Evolutionary conservation across 2,797 vertebrate species (phyloP).

Genomic region (Muraenolepis orangiensis): DNA sequence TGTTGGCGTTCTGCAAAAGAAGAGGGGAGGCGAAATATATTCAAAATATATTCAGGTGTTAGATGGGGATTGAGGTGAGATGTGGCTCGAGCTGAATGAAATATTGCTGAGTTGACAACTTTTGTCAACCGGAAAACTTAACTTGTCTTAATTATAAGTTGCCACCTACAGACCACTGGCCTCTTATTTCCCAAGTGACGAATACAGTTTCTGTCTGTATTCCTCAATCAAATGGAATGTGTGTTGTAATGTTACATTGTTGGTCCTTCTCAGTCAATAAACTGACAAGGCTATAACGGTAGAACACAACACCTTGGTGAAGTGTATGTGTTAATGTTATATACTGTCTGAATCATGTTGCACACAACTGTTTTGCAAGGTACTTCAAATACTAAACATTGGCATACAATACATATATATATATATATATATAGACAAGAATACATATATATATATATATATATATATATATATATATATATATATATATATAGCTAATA

Average conservation of each 20-base stretch:
- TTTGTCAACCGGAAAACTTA: neutral
- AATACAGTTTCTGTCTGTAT: neutral
- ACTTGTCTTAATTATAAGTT: neutral
- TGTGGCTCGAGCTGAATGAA: constrained; percentile 3
- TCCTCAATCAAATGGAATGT: neutral
- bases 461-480: too few relatives aligned
- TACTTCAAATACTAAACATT: neutral
- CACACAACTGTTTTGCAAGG: neutral
- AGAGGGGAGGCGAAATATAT: constrained; percentile 7
- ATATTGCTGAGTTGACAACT: neutral
- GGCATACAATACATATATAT: too few relatives aligned
- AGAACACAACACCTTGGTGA: too few relatives aligned
- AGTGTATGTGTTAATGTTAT: neutral
- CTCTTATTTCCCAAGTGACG: constrained; percentile 1
- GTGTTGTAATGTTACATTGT: neutral
- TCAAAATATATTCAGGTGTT: constrained; percentile 11
- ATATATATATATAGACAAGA: too few relatives aligned
- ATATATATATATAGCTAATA: too few relatives aligned
- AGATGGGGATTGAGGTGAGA: neutral
- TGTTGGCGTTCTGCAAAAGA: constrained; percentile 62
- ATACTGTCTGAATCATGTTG: neutral
- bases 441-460: too few relatives aligned
- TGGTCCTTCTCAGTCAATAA: neutral
- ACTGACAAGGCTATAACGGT: neutral
- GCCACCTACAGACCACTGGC: neutral